A percentile compares a stretch with the other conserved stretches of the same genome.
Conservation (phyloP, 1,140 invertebrate species). For the Rhyacophila brunnea region DNA sequence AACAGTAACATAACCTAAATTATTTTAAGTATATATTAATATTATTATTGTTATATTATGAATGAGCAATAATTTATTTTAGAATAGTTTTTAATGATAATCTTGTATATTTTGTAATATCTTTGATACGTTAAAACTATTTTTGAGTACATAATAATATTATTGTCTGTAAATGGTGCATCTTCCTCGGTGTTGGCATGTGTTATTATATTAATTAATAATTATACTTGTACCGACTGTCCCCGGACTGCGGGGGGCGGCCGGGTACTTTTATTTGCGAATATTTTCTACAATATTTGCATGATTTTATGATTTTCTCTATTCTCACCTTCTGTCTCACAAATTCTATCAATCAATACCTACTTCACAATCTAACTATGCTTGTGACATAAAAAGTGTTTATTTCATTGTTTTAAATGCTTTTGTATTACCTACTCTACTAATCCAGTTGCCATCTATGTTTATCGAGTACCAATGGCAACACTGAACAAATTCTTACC, state of each 20-base stretch:
- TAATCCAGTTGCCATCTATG: background rate
- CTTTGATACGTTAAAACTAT: too few species aligned
- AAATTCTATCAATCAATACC: constrained; percentile 20
- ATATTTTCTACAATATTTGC: constrained; percentile 14
- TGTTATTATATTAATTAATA: too few species aligned
- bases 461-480: background rate
- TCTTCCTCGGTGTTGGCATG: constrained; percentile 30
- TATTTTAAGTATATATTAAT: too few species aligned
- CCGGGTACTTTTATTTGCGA: constrained; percentile 5
- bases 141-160: too few species aligned
- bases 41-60: too few species aligned
- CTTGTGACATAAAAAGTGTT: constrained; percentile 10
- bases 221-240: constrained; percentile 1
- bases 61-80: too few species aligned
- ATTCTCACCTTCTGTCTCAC: constrained; percentile 22
- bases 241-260: background rate
- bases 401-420: constrained; percentile 12
- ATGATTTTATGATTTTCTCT: constrained; percentile 34
- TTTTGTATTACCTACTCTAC: constrained; percentile 2
- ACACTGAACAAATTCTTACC: too few species aligned
- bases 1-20: too few species aligned
- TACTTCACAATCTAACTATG: constrained; percentile 17
- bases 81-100: too few species aligned
- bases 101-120: too few species aligned
- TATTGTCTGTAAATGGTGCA: constrained; percentile 22